Evolutionary conservation across 2,888 invertebrate genomes (phyloP), one percentile per base, ranked within the genome.

Genomic region (Drosophila histrio): DNA sequence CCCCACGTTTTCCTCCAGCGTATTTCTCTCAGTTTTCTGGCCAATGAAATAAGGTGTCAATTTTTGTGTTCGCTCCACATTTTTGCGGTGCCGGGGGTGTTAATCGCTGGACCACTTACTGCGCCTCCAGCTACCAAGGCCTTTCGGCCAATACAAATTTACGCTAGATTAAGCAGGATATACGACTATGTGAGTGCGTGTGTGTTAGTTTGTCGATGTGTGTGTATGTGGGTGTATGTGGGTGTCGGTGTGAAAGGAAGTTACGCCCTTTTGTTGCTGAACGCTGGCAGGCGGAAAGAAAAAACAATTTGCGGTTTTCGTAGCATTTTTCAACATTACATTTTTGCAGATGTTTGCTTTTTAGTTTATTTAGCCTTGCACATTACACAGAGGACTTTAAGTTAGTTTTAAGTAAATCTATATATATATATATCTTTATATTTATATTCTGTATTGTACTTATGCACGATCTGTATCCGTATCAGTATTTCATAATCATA

Each of bases 141-240:
- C 54, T 62, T 41, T 62, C 26, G 72, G 72, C 76, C 72, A 75
- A 87, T 67, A 81, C 79, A 76, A 86, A 79, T 83, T 88, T 58
- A 79, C 82, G 82, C 77, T 83, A 88, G 82, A 83, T 83, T 83
- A 83, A 82, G 77, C 79, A 76, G 71, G 60, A 84, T 75, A 75
- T 70, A 58, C 43, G 39, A 30, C 39, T 44, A 50, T 50, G 47
- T 49, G 57, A 19, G 15, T 9, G 41, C 13, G 47, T 26, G 46
- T 41, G n/a, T 39, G 39, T 2, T n/a, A n/a, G n/a, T n/a, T n/a
- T n/a, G n/a, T n/a, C n/a, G n/a, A 15, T 38, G 47, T 15, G 43
- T n/a, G 44, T 39, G 21, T 17, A 43, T 38, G 39, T 30, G 34
- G 49, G 34, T 21, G 32, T 15, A 22, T 15, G n/a, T 6, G 15